phyloP scores from a whole-genome alignment of 2,888 invertebrate genomes.

The Cantharis lateralis region DNA sequence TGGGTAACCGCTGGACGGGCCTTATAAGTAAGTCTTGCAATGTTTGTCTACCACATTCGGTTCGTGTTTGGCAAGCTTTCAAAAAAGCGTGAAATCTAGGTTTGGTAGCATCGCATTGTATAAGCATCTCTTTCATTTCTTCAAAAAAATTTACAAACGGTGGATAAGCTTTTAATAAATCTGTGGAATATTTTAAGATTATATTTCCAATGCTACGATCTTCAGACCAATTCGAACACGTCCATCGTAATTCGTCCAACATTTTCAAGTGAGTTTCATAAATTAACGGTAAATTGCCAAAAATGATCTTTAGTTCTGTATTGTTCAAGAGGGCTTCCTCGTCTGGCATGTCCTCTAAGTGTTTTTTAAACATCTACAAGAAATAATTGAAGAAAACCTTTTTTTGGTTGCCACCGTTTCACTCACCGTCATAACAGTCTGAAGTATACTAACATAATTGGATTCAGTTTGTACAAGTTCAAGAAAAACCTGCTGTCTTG shows the following conservation, averaged over 20 bases:
- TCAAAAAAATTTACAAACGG: constrained; percentile 99
- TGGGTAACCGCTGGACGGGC: constrained; percentile 96
- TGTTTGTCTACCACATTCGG: constrained; percentile 95
- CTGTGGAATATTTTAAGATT: constrained; percentile 84
- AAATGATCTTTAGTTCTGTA: constrained; percentile 92
- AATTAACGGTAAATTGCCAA: constrained; percentile 93
- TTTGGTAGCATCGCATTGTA: constrained; percentile 88
- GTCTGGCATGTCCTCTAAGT: constrained; percentile 85
- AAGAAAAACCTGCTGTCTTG: constrained; percentile 82
- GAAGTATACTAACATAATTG: constrained; percentile 94
- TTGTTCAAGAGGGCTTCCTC: constrained; percentile 82
- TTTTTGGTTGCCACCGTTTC: neutral
- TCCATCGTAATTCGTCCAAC: constrained; percentile 67
- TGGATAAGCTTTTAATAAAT: constrained; percentile 92
- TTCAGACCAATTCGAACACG: constrained; percentile 84
- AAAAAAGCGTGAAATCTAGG: constrained; percentile 98
- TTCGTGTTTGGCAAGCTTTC: constrained; percentile 91
- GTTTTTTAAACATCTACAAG: constrained; percentile 86
- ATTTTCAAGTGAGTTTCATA: constrained; percentile 89
- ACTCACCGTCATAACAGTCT: constrained; percentile 87
- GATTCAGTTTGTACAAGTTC: constrained; percentile 96
- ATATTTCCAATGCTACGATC: constrained; percentile 76
- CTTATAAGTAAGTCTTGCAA: constrained; percentile 95
- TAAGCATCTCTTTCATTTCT: constrained; percentile 91
- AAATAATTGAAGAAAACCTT: neutral